Evolutionary conservation across 2,113 vertebrate species (phyloP), one percentile per base, ranked within the genome.

Genomic region (Podarcis cretensis): DNA sequence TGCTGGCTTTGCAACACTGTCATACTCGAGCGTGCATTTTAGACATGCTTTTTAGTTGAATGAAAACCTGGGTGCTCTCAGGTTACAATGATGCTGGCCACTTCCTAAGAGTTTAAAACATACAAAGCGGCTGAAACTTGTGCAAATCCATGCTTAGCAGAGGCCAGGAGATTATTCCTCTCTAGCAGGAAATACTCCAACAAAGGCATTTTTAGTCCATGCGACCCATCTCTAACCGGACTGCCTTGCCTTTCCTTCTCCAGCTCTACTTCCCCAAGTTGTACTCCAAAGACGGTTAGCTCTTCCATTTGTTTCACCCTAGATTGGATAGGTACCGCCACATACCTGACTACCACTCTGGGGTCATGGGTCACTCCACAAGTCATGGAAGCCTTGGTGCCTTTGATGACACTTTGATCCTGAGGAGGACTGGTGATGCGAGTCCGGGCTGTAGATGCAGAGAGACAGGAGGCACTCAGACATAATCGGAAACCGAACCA

Each of bases 361-460:
- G 98, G 97, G 95, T 99, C 99, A 0, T 99, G 98, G 87, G 98
- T 98, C 94, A 98, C 99, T 5, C 98, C 98, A 0, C 99, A 99
- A 91, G 97, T 98, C 98, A 99, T 97, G 73, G 97, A 90, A 7
- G 99, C 99, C 93, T 99, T 99, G n/a, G 98, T 99, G 16, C 99
- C 99, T 93, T 99, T 99, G 96, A 99, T 99, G 91, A 99, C 98
- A 0, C 98, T 99, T 96, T 98, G 99, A 93, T 99, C 98, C 97
- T 98, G 98, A 0, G 98, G 99, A 0, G 98, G 98, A 84, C 94
- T 97, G 1, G 97, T 98, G 94, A 99, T 99, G 2, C 98, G 97
- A 5, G 99, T 99, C 89, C 98, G 98, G 48, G 99, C 99, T 99
- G 96, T 0, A 2, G 87, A 74, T n/a, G 40, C 3, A 79, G 89